These are phyloP conservation scores for Glaucopsyche alexis DNA, from an alignment of 2,888 invertebrate genomes.

Conservation along the genomic window DNA sequence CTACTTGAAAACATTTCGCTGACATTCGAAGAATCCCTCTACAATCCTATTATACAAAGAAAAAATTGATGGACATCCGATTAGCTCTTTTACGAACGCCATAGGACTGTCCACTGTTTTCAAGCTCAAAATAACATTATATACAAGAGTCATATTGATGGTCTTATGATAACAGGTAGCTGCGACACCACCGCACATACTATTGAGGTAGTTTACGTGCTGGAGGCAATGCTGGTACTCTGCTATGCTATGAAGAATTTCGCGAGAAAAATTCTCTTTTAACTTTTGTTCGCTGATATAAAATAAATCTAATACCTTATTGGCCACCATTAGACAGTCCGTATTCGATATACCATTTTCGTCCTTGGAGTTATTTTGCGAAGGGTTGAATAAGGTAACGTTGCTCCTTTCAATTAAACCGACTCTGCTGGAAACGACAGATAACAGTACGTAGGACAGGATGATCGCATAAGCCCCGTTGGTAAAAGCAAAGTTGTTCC, in stretches of 20 bases:
- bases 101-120: neutral
- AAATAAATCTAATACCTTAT: conserved; percentile 1
- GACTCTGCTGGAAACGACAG: neutral
- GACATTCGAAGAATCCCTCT: neutral
- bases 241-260: conserved; percentile 45
- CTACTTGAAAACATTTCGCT: neutral
- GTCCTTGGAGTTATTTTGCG: neutral
- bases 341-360: conserved; percentile 10
- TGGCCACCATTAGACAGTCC: neutral
- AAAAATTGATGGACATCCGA: neutral
- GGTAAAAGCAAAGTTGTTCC: neutral
- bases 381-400: neutral
- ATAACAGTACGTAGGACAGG: conserved; percentile 3
- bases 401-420: conserved; percentile 8
- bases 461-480: neutral
- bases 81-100: neutral
- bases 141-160: neutral
- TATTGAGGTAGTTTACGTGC: conserved; percentile 50
- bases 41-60: neutral
- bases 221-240: conserved; percentile 52
- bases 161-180: conserved; percentile 2
- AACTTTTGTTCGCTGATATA: neutral
- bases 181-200: conserved; percentile 42
- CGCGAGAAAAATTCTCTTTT: conserved; percentile 36
- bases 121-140: neutral